phyloP scores from a whole-genome alignment of 2,113 vertebrate species.

The Coreoperca whiteheadi region DNA sequence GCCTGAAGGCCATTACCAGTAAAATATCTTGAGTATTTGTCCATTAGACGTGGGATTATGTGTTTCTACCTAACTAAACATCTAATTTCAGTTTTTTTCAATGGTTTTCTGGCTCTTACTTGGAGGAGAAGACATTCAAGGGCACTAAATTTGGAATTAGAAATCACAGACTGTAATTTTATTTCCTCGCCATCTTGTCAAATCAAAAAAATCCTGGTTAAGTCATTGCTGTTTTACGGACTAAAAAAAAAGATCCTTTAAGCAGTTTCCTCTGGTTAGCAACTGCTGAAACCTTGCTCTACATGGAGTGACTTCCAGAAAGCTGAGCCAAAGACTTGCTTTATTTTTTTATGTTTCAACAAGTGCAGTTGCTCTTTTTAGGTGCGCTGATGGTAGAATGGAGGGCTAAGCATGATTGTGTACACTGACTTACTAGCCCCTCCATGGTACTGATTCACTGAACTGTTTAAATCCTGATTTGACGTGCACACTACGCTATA shows the following conservation, averaged over 20 bases:
- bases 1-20: constrained; percentile 11
- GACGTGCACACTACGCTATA: constrained; percentile 3
- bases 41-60: constrained; percentile 34
- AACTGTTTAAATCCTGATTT: constrained; percentile 31
- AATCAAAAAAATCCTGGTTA: background rate
- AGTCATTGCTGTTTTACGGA: background rate
- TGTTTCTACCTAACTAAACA: constrained; percentile 23
- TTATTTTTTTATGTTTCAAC: background rate
- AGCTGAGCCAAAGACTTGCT: background rate
- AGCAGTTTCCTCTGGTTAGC: background rate
- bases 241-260: background rate
- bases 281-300: background rate
- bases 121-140: constrained; percentile 2
- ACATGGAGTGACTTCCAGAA: background rate
- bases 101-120: constrained; percentile 10
- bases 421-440: background rate
- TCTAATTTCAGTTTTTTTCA: background rate
- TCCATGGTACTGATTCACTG: background rate
- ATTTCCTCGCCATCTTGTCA: background rate
- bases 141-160: constrained; percentile 7
- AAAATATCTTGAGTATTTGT: constrained; percentile 52
- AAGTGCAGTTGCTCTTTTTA: background rate
- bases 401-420: background rate
- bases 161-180: background rate
- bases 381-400: background rate